Conservation (phyloP, 2,888 invertebrate genomes). For the Xanthorhoe designata region DNA sequence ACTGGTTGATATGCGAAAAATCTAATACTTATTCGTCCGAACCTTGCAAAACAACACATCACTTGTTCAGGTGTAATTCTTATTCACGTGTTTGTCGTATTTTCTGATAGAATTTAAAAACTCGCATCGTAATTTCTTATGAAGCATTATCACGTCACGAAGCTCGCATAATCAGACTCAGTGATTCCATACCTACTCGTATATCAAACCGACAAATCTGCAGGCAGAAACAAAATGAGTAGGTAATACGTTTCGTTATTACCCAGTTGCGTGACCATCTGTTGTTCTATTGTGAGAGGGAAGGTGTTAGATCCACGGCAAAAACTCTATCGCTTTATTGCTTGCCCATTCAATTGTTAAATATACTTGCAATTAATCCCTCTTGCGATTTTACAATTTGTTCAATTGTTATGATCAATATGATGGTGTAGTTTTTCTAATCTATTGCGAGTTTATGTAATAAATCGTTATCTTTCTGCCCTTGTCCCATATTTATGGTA, state of each 20-base stretch:
- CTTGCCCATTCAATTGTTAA: conserved; percentile 43
- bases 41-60: too few species aligned
- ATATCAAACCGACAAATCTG: conserved; percentile 5
- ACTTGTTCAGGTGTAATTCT: too few species aligned
- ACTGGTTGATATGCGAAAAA: neutral
- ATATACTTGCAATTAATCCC: conserved; percentile 40
- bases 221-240: conserved; percentile 8
- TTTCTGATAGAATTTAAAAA: too few species aligned
- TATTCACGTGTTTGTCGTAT: too few species aligned
- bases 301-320: conserved; percentile 48
- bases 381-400: conserved; percentile 11
- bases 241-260: neutral
- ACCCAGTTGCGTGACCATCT: conserved; percentile 43
- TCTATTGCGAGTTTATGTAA: neutral
- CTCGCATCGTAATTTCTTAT: too few species aligned
- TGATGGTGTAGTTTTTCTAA: conserved; percentile 4
- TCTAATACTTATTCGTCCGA: too few species aligned
- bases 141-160: too few species aligned
- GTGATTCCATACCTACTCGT: neutral
- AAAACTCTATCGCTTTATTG: conserved; percentile 44
- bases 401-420: conserved; percentile 18
- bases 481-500: neutral
- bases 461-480: neutral
- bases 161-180: too few species aligned
- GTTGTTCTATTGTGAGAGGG: conserved; percentile 45